Evolutionary conservation across 2,888 invertebrate genomes (phyloP).

Genomic region (Hyles lineata): DNA sequence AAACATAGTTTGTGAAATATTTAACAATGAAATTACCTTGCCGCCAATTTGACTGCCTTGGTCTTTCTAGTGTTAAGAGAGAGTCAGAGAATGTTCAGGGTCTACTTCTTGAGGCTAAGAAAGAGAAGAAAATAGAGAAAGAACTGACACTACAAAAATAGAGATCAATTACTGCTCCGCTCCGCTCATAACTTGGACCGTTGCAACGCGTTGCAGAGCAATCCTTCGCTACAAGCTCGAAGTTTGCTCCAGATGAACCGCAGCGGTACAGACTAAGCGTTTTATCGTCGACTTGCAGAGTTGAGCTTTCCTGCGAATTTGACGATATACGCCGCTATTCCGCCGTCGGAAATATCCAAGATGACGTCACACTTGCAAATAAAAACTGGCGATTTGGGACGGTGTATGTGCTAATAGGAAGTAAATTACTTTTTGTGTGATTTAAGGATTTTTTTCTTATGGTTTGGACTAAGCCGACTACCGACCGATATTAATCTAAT

Average conservation of each 20-base stretch:
- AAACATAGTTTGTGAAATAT: too few species aligned
- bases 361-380: not conserved
- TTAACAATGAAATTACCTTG: too few species aligned
- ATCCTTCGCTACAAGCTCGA: conserved; percentile 45
- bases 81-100: too few species aligned
- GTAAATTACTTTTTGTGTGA: not conserved
- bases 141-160: too few species aligned
- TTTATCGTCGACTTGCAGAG: conserved; percentile 75
- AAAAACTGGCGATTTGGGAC: not conserved
- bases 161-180: not conserved
- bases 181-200: conserved; percentile 29
- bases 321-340: conserved; percentile 46
- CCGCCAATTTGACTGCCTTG: too few species aligned
- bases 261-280: conserved; percentile 74
- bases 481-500: too few species aligned
- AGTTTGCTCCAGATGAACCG: conserved; percentile 62
- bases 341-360: conserved; percentile 42
- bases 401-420: not conserved
- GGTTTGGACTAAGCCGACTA: too few species aligned
- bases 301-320: conserved; percentile 56
- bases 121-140: too few species aligned
- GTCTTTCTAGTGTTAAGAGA: too few species aligned
- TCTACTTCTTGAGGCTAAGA: too few species aligned
- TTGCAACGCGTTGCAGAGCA: conserved; percentile 35
- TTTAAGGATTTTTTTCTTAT: not conserved